Base-by-base conservation (phyloP, 2,888 invertebrate species). In the Cylloceria caligata region DNA sequence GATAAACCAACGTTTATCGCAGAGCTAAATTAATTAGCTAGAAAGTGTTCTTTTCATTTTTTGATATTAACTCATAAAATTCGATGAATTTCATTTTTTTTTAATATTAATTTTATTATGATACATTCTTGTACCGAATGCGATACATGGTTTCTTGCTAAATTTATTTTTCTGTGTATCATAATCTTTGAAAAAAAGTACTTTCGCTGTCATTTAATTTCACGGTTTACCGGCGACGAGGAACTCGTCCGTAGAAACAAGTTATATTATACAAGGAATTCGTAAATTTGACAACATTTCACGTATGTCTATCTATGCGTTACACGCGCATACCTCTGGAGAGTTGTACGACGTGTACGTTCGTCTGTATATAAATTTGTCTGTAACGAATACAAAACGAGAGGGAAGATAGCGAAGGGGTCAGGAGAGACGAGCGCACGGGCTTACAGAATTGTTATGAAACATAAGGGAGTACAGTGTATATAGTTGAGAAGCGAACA, bases 401-500 rank as follows among this genome's bases (percentile, higher is more conserved):
- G 74, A 55, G 55, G 21, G 36, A 73, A 13, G 9, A 34, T 21
- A 52, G 24, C 16, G 47, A 42, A 9, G 69, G 77, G 62, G 42
- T 68, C 72, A 49, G 68, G 57, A 49, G 68, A 64, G 57, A 24
- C 34, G 67, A 75, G 65, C 49, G 52, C 62, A 52, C 52, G 75
- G 72, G 68, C 68, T 49, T 55, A 52, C 42, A 80, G 73, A 80
- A 81, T 83, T 79, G 73, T 85, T 85, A 84, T 85, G 85, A 85
- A 85, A 85, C 84, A 84, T 77, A 71, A 47, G 49, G 49, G 76
- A 39, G 42, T 57, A 75, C 62, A 73, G 55, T 52, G 39, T 72
- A 47, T 57, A 47, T 72, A 27, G 34, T 64, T 47, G 45, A 64
- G 45, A 64, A 57, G 68, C 60, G 21, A 69, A 64, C 73, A 55